Base-by-base conservation (phyloP, 2,888 invertebrate genomes). In the Pocota personata region DNA sequence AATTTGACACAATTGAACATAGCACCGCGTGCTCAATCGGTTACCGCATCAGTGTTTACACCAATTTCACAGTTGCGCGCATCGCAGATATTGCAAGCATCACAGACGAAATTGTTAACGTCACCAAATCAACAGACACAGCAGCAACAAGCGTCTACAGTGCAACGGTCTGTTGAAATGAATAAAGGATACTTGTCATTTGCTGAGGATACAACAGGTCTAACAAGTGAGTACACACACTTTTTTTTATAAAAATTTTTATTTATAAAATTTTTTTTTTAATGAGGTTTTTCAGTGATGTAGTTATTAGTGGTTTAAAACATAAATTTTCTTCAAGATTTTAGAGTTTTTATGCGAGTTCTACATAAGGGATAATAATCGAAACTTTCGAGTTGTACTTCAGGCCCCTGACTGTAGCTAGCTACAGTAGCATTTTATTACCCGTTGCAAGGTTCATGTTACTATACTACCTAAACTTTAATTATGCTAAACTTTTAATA, bases 111-210 rank as follows among this genome's bases (percentile, higher is more conserved):
- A 58, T 30, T 12, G n/a, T 69, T 69, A 86, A 79, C 35, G 66
- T 83, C 43, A 83, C 83, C 60, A 87, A 76, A 27, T 75, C 87
- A 72, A 37, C 83, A 87, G 96, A 96, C 84, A 94, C 95, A 90
- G 95, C 82, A 82, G 27, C 79, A 77, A 46, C 75, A 87, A 96
- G 4, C 95, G 89, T 95, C 97, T 91, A 97, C 97, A 92, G 95
- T 95, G 88, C 96, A 96, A 88, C 94, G 96, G 92, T 96, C 97
- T 89, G 95, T 97, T 94, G 98, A 98, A 93, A 98, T 98, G 98
- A 97, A 96, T 94, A 97, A 96, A 93, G 97, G 97, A 93, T 98
- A 96, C 94, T 95, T 97, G 91, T 96, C 96, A 93, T 97, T 97
- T 93, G 95, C 96, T 90, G 97, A 97, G 91, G 96, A 97, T 93